Conservation (phyloP, 2,113 vertebrate species). For the Gymnogyps californianus region DNA sequence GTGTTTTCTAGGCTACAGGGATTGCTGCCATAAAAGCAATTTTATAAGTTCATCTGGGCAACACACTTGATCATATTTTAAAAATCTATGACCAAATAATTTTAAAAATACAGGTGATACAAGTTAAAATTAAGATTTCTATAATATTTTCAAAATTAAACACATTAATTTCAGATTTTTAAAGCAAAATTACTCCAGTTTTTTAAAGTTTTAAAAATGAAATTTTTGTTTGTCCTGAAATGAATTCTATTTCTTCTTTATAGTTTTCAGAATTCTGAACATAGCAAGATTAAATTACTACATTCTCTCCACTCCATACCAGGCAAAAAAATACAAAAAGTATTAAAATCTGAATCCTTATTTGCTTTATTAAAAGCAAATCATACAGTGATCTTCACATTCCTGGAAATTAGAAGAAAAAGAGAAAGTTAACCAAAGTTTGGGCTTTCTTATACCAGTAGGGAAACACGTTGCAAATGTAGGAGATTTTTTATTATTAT, state of each 20-base stretch:
- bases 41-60: not conserved
- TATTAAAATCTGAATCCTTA: not conserved
- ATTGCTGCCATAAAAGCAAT: not conserved
- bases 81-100: not conserved
- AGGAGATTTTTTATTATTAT: not conserved
- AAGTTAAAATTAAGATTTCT: not conserved
- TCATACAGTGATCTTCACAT: not conserved
- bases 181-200: not conserved
- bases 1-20: not conserved
- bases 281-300: not conserved
- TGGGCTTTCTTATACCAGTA: not conserved
- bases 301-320: not conserved
- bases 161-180: not conserved
- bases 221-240: not conserved
- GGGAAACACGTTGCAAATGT: not conserved
- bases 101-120: not conserved
- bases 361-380: not conserved
- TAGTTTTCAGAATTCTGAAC: not conserved
- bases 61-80: not conserved
- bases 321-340: not conserved
- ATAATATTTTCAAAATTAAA: not conserved
- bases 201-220: not conserved
- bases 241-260: not conserved
- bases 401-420: not conserved
- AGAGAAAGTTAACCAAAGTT: not conserved